Evolutionary conservation across 2,797 vertebrate species (phyloP), one percentile per base, ranked within the genome.

Genomic region (Lepilemur ruficaudatus): DNA sequence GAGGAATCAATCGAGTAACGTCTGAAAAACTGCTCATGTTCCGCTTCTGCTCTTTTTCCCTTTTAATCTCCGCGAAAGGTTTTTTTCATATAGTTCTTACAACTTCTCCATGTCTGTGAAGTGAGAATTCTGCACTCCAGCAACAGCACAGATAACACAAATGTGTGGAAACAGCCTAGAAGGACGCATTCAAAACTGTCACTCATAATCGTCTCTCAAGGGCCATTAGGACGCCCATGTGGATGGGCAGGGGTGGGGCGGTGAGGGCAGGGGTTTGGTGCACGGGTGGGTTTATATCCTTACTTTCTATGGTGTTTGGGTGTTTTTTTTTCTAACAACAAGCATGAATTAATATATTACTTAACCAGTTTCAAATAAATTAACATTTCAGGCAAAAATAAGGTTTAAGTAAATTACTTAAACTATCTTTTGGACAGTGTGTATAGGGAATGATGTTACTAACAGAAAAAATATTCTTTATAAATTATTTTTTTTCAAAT

Each of bases 201-300:
- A 75, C 43, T 50, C 25, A 28, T 63, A 35, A 46, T 30, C 20
- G 22, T 10, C 41, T 73, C 48, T 20, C 46, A 57, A 87, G 17
- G 22, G 11, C 11, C 25, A 1, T 91, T n/a, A 35, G 0, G 0
- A 35, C 5, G 13, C 12, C 5, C 0, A 1, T 38, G n/a, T 13
- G 4, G 28, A 13, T 22, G 5, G 2, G 5, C 38, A 38, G 12
- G 13, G 46, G 0, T 1, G 3, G 9, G 14, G 22, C 20, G 22
- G 17, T 11, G n/a, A 48, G 0, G 18, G 5, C 1, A 67, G 15
- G 23, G 15, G 18, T 20, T 72, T 38, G 9, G 57, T 28, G 1
- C 15, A 80, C 18, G 25, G 12, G 4, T 65, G 23, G 4, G 28
- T 80, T 85, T 80, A 22, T 11, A 55, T 20, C 15, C 7, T 81